Percentiles rank a stretch among this genome's conserved stretches.
These are phyloP conservation scores for Alsophila aescularia DNA, from an alignment of 2,888 invertebrate species.

Conservation along the genomic window DNA sequence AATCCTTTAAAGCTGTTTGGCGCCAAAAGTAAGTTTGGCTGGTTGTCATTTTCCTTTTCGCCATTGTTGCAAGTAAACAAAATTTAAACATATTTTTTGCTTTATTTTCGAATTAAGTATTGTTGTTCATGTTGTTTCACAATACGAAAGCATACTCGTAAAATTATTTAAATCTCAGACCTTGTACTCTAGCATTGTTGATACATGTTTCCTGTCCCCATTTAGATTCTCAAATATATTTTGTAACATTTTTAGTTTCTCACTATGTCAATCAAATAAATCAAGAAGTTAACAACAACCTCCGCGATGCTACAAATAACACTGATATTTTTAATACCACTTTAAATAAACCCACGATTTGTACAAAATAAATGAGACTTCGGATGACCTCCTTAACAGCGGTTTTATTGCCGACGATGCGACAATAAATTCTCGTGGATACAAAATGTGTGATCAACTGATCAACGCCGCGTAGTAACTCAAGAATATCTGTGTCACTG, in stretches of 20 bases:
- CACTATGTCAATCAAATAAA: slow-evolving; percentile 23
- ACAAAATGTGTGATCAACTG: slow-evolving; percentile 49
- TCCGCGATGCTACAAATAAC: slow-evolving; percentile 39
- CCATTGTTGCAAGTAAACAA: no score
- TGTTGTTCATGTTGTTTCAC: no score
- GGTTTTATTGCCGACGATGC: slow-evolving; percentile 67
- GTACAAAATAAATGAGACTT: slow-evolving; percentile 55
- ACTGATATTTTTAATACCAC: slow-evolving; percentile 44
- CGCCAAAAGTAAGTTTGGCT: neutral
- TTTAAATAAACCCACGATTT: slow-evolving; percentile 55
- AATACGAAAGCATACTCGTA: neutral
- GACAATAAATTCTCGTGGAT: slow-evolving; percentile 63
- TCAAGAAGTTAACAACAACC: slow-evolving; percentile 21
- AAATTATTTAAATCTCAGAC: slow-evolving; percentile 16
- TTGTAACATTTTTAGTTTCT: slow-evolving; percentile 20
- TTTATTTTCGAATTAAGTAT: no score
- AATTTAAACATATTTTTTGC: no score
- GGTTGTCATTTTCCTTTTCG: no score
- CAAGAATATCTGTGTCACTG: slow-evolving; percentile 65
- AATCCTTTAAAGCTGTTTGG: neutral
- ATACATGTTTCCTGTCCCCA: slow-evolving; percentile 11
- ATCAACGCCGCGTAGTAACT: slow-evolving; percentile 51
- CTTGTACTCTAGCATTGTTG: slow-evolving; percentile 24
- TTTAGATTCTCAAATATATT: slow-evolving; percentile 13
- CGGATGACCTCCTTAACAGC: slow-evolving; percentile 69